Evolutionary conservation across 2,113 vertebrate species (phyloP), one percentile per base, ranked within the genome.

Genomic region (Silurus glanis): DNA sequence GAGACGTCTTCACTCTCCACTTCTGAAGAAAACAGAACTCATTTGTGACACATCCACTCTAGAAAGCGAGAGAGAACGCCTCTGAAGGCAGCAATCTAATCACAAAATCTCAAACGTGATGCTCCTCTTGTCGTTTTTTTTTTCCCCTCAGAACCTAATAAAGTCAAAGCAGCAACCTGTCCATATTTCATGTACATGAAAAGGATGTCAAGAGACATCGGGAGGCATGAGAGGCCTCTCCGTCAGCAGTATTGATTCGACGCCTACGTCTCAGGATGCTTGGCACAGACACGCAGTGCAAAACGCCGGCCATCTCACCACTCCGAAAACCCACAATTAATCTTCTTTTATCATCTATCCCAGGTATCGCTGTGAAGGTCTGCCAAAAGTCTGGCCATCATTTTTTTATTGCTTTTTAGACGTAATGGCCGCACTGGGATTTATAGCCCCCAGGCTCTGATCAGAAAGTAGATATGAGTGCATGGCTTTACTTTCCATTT

Each of bases 321-420:
- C 80, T 86, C 58, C 58, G n/a, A 72, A 75, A 21, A 37, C 37
- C 80, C 71, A 64, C 71, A 45, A 86, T 86, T 61, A 82, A 86
- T 82, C 69, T 82, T 64, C 62, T 86, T 86, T 76, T 86, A 86
- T 86, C 80, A 82, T 82, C 85, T 74, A 16, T 56, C 25, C 69
- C 85, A 82, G 80, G 58, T 82, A 82, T 74, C 14, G 8, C 47
- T 53, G 67, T 72, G 67, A 82, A 74, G 69, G 76, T 86, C 85
- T 82, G 80, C 56, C 85, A 82, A 76, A 53, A 64, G n/a, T 56
- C 80, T 82, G 85, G 19, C 85, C 69, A 82, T 81, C 71, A 55
- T 28, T 78, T 55, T 69, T 80, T 78, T 53, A 85, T 66, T 55
- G 72, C 71, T 78, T 85, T 85, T 85, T 56, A 51, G 37, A 67